Conservation (phyloP, 2,113 vertebrate species). For the Platysteira castanea region DNA sequence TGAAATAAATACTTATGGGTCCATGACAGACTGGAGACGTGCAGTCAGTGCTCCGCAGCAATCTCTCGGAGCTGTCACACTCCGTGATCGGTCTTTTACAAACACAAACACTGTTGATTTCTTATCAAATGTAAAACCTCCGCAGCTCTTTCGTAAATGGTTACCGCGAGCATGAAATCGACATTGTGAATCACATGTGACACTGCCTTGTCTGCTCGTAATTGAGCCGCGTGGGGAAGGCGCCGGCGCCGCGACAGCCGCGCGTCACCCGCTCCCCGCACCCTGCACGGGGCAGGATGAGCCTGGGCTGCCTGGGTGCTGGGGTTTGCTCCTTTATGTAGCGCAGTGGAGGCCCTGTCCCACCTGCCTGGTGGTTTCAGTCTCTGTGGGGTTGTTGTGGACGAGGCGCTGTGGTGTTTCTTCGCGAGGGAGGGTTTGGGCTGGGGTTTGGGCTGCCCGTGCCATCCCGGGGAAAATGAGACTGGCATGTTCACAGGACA, state of each 20-base stretch:
- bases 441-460: background rate
- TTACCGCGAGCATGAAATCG: conserved; percentile 96
- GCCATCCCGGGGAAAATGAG: background rate
- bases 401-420: background rate
- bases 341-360: background rate
- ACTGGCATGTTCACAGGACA: background rate
- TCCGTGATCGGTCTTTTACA: conserved; percentile 87
- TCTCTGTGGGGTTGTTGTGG: background rate
- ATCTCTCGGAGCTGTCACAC: conserved; percentile 94
- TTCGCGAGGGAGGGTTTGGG: background rate
- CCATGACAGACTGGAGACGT: conserved; percentile 86
- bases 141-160: conserved; percentile 88
- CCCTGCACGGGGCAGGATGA: background rate
- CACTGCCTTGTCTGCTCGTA: conserved; percentile 90
- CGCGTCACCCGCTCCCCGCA: background rate
- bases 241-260: background rate
- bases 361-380: background rate
- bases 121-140: conserved; percentile 97
- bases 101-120: conserved; percentile 92
- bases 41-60: conserved; percentile 78
- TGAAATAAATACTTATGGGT: conserved; percentile 94
- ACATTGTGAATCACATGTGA: conserved; percentile 97
- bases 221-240: conserved; percentile 90
- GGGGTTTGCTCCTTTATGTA: background rate
- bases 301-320: background rate